Base-by-base conservation (phyloP, 2,888 invertebrate genomes). In the Lepeophtheirus nordmannii region DNA sequence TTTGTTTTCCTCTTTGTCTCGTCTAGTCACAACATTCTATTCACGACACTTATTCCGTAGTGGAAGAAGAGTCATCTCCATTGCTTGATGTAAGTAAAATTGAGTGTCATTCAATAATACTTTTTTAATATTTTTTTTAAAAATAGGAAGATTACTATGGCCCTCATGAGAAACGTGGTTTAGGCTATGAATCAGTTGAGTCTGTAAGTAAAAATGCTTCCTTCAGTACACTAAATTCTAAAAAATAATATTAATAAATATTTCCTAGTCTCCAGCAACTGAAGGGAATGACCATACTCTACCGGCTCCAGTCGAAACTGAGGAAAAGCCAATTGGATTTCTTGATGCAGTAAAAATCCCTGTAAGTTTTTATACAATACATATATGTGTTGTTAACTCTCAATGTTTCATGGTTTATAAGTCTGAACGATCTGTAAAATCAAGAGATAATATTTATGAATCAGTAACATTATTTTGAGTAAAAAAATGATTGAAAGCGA, bases 341-440 rank as follows among this genome's bases (percentile, higher is more conserved):
- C 69, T 81, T 0, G 83, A 82, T 68, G 94, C 94, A 39, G 77
- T 90, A 1, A 77, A 78, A 71, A 92, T 94, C 73, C 93, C 94
- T 0, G 80, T 80, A 73, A 75, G 78, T 74, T 60, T 46, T 14
- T 46, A 14, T n/a, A n/a, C n/a, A n/a, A n/a, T n/a, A n/a, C n/a
- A n/a, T n/a, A n/a, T 30, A 30, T 30, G 30, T 7, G 2, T 30
- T 30, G 30, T 30, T 30, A n/a, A n/a, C n/a, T n/a, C n/a, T n/a
- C 7, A 30, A 30, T 30, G 30, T 30, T 30, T n/a, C n/a, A n/a
- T n/a, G n/a, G n/a, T n/a, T n/a, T n/a, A n/a, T n/a, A n/a, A 30
- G 30, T 30, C 30, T 30, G 2, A 5, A 30, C 30, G 7, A 2
- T 30, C 7, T 30, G 30, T 30, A 30, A 30, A 30, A 7, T 30